A percentile compares a stretch with the other conserved stretches of the same genome.
Evolutionary conservation across 2,888 invertebrate species (phyloP).

Genomic region (Smittia sp.): DNA sequence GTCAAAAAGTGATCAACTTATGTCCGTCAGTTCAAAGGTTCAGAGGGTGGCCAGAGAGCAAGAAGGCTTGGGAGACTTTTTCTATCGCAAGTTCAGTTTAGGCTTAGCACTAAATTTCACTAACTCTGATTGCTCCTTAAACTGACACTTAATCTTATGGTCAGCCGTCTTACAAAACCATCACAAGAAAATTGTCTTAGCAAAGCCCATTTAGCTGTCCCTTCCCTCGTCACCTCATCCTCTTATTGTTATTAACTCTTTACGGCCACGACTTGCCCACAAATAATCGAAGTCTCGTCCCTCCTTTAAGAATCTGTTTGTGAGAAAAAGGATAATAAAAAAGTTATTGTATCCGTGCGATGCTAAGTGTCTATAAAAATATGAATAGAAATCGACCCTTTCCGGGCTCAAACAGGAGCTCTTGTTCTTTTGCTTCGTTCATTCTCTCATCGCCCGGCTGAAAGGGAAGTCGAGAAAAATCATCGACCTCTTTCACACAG

Average conservation of each 20-base stretch:
- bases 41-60: background rate
- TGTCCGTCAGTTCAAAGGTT: conserved; percentile 29
- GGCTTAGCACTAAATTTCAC: no score
- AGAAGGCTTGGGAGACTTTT: background rate
- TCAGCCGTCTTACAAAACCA: no score
- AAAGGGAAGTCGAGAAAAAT: background rate
- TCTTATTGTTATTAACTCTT: conserved; percentile 28
- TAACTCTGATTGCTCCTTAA: no score
- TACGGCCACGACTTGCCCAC: conserved; percentile 18
- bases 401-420: conserved; percentile 21
- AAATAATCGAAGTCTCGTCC: background rate
- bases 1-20: conserved; percentile 37
- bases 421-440: background rate
- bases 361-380: conserved; percentile 41
- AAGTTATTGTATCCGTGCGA: conserved; percentile 40
- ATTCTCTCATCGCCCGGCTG: background rate
- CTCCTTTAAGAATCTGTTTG: background rate
- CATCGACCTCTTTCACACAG: conserved; percentile 23
- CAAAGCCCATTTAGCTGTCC: conserved; percentile 13
- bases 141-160: no score
- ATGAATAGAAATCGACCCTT: conserved; percentile 42
- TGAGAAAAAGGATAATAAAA: conserved; percentile 34
- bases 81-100: background rate
- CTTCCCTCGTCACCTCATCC: conserved; percentile 18
- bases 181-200: no score